A percentile compares a stretch with the other conserved stretches of the same genome.
Evolutionary conservation across 2,888 invertebrate species (phyloP).

Genomic region (Euproctis similis): DNA sequence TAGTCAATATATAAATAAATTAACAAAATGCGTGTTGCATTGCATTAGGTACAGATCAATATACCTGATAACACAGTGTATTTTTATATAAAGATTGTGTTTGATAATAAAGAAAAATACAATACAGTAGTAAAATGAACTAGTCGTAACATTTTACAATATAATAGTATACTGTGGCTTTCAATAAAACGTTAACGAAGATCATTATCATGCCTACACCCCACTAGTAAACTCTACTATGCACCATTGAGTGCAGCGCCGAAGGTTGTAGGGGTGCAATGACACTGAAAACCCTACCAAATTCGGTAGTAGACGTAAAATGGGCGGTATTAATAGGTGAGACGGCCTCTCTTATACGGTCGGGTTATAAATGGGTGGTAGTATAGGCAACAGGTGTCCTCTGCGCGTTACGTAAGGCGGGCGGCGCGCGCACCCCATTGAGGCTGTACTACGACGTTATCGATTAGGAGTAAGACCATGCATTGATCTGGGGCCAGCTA

Average conservation of each 20-base stretch:
- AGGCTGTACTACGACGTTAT: slow-evolving; percentile 62
- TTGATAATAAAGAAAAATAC: too few relatives aligned
- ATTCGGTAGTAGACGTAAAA: slow-evolving; percentile 24
- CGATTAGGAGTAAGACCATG: slow-evolving; percentile 57
- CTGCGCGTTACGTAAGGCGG: slow-evolving; percentile 66
- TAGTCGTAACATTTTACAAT: too few relatives aligned
- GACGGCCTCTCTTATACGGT: slow-evolving; percentile 32
- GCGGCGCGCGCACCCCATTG: slow-evolving; percentile 70
- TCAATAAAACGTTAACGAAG: slow-evolving; percentile 57
- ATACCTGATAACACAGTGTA: too few relatives aligned
- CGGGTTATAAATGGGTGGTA: slow-evolving; percentile 61
- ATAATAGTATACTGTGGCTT: slow-evolving; percentile 34
- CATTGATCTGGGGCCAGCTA: slow-evolving; percentile 53
- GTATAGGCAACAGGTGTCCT: slow-evolving; percentile 67
- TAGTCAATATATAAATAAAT: too few relatives aligned
- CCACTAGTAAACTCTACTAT: slow-evolving; percentile 53
- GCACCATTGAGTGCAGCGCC: slow-evolving; percentile 72
- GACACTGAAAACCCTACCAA: slow-evolving; percentile 53
- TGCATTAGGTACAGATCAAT: too few relatives aligned
- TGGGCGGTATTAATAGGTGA: slow-evolving; percentile 19
- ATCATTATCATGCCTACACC: slow-evolving; percentile 59
- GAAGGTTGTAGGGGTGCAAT: slow-evolving; percentile 71
- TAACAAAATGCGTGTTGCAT: too few relatives aligned
- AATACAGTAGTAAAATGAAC: too few relatives aligned
- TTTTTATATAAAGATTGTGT: too few relatives aligned